phyloP scores from a whole-genome alignment of 2,888 invertebrate species.

The Eumerus sabulonum region DNA sequence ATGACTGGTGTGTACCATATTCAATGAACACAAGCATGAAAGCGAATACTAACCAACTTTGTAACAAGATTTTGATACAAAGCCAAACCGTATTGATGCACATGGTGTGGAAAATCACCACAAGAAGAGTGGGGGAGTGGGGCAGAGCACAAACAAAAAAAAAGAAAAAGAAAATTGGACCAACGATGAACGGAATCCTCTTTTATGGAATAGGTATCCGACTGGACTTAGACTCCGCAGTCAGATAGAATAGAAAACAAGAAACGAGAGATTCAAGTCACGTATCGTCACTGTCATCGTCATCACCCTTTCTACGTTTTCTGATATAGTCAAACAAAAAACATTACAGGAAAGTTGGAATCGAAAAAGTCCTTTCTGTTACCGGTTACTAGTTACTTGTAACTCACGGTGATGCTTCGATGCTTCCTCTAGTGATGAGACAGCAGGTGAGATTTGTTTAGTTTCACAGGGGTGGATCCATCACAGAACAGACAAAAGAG shows the following conservation, averaged over 20 bases:
- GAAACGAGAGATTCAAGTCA: slow-evolving; percentile 48
- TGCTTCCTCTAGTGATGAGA: neutral
- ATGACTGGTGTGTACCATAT: slow-evolving; percentile 29
- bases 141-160: no score
- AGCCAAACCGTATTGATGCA: slow-evolving; percentile 9
- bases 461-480: slow-evolving; percentile 4
- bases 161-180: neutral
- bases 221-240: slow-evolving; percentile 21
- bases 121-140: neutral
- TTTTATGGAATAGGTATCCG: slow-evolving; percentile 1
- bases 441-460: slow-evolving; percentile 13
- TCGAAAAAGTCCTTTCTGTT: slow-evolving; percentile 13
- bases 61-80: slow-evolving; percentile 47
- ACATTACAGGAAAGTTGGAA: slow-evolving; percentile 27
- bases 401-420: no score
- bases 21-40: slow-evolving; percentile 54
- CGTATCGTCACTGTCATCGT: slow-evolving; percentile 43
- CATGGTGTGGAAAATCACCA: slow-evolving; percentile 11
- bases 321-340: slow-evolving; percentile 39
- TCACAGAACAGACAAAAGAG: slow-evolving; percentile 3
- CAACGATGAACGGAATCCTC: neutral
- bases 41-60: slow-evolving; percentile 58
- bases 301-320: slow-evolving; percentile 17
- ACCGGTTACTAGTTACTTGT: neutral
- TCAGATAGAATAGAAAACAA: slow-evolving; percentile 7